A percentile compares a stretch with the other conserved stretches of the same genome.
phyloP scores from a whole-genome alignment of 2,888 invertebrate species.

The Tenthredo scrophulariae region DNA sequence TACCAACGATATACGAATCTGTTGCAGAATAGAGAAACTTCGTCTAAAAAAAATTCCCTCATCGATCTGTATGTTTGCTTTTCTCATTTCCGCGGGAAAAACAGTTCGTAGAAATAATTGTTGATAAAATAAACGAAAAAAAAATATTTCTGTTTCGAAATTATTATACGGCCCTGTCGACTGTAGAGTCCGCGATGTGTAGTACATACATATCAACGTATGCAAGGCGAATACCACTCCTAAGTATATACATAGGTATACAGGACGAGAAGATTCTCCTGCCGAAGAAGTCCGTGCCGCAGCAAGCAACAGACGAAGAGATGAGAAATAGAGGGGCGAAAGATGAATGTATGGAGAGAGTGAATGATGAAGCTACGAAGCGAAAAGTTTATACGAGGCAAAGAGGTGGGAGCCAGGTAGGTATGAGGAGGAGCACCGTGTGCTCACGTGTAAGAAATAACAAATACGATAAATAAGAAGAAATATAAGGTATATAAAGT shows the following conservation, averaged over 20 bases:
- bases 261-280: conserved; percentile 51
- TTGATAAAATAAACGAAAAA: not conserved
- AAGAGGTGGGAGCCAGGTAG: not conserved
- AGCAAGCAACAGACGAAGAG: conserved; percentile 40
- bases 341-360: conserved; percentile 57
- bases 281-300: conserved; percentile 50
- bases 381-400: conserved; percentile 8
- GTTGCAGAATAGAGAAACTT: not conserved
- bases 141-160: not conserved
- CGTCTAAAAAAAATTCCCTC: not conserved
- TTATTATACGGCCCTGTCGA: conserved; percentile 37
- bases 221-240: not conserved
- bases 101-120: not conserved
- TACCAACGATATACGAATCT: no score
- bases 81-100: not conserved
- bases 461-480: conserved; percentile 35
- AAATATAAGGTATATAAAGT: not conserved
- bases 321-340: conserved; percentile 54
- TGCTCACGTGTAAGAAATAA: conserved; percentile 51
- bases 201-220: not conserved
- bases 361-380: conserved; percentile 5
- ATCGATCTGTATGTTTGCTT: not conserved
- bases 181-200: conserved; percentile 13
- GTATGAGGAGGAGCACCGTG: conserved; percentile 59
- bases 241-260: conserved; percentile 10